phyloP scores from a whole-genome alignment of 2,797 vertebrate genomes.

The Spinibarbus caldwelli region DNA sequence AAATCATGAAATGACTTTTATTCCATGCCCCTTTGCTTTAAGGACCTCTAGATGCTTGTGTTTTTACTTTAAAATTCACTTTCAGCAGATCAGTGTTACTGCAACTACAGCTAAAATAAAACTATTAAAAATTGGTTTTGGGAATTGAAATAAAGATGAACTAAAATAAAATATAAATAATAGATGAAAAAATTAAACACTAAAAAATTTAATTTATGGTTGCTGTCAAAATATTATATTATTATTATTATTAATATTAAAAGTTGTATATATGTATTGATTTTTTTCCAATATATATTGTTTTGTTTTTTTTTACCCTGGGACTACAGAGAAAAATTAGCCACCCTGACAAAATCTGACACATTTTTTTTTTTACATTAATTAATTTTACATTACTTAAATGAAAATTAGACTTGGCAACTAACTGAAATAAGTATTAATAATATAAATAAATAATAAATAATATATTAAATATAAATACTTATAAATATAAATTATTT shows the following conservation, averaged over 20 bases:
- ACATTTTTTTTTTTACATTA: not conserved
- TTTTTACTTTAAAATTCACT: not conserved
- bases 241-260: not conserved
- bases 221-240: too few species aligned
- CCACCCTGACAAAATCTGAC: not conserved
- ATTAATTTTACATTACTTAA: not conserved
- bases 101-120: not conserved
- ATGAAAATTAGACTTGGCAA: not conserved
- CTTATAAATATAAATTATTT: too few species aligned
- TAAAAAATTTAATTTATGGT: too few species aligned
- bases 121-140: not conserved
- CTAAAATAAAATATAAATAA: too few species aligned
- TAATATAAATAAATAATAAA: too few species aligned
- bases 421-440: too few species aligned
- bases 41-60: not conserved
- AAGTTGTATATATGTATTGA: too few species aligned
- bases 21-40: not conserved
- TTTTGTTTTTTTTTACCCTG: not conserved
- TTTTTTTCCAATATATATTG: not conserved
- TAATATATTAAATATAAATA: too few species aligned
- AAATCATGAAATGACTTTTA: not conserved
- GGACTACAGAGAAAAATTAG: not conserved
- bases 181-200: too few species aligned
- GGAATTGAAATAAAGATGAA: too few species aligned
- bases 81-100: not conserved